phyloP scores from a whole-genome alignment of 35 echinoderm and acorn worm genomes.

The Anneissia japonica region DNA sequence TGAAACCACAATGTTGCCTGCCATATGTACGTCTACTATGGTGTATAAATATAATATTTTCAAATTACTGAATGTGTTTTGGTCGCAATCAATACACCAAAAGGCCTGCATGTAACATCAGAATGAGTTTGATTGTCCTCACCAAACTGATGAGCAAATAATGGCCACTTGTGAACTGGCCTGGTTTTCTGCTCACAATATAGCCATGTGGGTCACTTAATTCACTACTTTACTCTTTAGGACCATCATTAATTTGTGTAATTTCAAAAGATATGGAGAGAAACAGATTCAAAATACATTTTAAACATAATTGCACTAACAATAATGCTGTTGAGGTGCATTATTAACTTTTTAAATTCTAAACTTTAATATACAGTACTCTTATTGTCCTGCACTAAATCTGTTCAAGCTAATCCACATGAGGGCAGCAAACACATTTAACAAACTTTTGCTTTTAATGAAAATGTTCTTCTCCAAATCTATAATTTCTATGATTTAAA shows the following conservation, averaged over 20 bases:
- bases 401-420: not conserved
- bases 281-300: not conserved
- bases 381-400: too few relatives aligned
- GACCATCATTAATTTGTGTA: not conserved
- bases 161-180: slow-evolving; percentile 1
- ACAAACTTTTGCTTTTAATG: not conserved
- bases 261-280: not conserved
- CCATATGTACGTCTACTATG: not conserved
- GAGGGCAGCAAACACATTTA: not conserved
- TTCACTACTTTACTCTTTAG: not conserved
- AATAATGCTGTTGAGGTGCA: not conserved
- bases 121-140: not conserved
- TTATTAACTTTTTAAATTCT: not conserved
- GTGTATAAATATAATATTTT: not conserved
- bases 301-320: not conserved
- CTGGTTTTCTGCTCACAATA: not conserved
- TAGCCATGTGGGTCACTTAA: not conserved
- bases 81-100: not conserved
- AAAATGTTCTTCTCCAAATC: too few relatives aligned
- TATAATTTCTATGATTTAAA: too few relatives aligned
- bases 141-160: not conserved
- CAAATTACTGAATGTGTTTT: not conserved
- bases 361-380: too few relatives aligned
- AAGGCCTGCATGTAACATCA: not conserved
- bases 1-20: not conserved